Base-by-base conservation (phyloP, 2,113 vertebrate genomes). In the Centropus unirufus region DNA sequence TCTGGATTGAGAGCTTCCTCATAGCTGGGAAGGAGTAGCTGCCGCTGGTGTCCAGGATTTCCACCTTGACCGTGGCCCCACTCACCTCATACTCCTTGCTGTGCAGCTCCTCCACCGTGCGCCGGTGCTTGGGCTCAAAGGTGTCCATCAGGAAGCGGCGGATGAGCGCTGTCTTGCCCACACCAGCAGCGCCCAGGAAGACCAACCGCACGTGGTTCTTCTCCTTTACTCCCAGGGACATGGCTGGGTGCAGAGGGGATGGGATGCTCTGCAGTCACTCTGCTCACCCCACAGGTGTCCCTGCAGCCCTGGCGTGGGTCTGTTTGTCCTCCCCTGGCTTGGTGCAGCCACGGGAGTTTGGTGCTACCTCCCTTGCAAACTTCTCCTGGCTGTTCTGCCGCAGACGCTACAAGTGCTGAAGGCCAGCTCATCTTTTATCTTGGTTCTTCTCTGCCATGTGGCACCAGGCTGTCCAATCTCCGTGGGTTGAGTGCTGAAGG, bases 21-120 rank as follows among this genome's bases (percentile, higher is more conserved):
- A 99, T 99, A 82, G 99, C 99, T 0, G 99, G 99, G 97, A 99
- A 99, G 70, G 98, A 99, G 97, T 99, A 99, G 94, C 99, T 99
- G 61, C 99, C 99, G 0, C 98, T 99, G 92, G 99, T 99, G 98
- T 99, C 99, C 97, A 99, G 96, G 94, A 99, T 99, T 92, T 99
- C 98, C 70, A 99, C 97, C 27, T 97, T 99, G 90, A 99, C 93
- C 47, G 98, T 98, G 70, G 94, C 93, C 57, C 98, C 98, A 1
- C 97, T 97, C 44, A 99, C 97, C 93, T 99, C 98, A 1, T 99
- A 99, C 97, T 99, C 99, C 90, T 97, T 98, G 97, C 98, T 98
- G 98, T 99, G 99, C 92, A 99, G 96, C 98, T 99, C 99, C 95
- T 99, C 99, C 94, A 99, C 99, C 0, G 99, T 99, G 94, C 98